Percentiles rank a stretch among this genome's conserved stretches.
Conservation (phyloP, 2,113 vertebrate species). For the sheep (Ovis aries) region DNA sequence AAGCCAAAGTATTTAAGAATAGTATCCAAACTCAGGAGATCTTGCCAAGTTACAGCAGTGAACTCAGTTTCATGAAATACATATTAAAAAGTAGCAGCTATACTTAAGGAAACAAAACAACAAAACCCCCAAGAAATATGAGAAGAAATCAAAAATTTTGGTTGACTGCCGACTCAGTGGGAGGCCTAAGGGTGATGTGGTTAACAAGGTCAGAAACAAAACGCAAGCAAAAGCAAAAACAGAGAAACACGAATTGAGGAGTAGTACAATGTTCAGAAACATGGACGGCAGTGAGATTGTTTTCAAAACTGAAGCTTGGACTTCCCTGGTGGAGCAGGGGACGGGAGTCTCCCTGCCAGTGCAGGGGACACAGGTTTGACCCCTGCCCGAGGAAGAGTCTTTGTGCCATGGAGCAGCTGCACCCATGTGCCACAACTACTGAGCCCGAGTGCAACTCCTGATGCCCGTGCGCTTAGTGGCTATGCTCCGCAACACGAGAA, state of each 20-base stretch:
- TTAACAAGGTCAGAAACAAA: not conserved
- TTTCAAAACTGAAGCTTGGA: not conserved
- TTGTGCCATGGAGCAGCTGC: not conserved
- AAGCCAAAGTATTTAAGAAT: not conserved
- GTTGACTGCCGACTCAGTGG: not conserved
- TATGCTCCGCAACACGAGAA: not conserved
- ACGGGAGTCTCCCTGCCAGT: not conserved
- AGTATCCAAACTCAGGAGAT: not conserved
- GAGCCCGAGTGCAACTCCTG: not conserved
- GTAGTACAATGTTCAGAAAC: not conserved
- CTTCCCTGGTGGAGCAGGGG: not conserved
- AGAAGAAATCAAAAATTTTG: constrained; percentile 12
- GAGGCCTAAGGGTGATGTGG: not conserved
- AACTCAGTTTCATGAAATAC: not conserved
- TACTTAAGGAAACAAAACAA: not conserved
- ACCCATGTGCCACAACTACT: not conserved
- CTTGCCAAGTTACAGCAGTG: not conserved
- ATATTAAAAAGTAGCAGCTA: not conserved
- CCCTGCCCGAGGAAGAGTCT: not conserved
- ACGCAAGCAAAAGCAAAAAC: not conserved
- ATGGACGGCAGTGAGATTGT: not conserved
- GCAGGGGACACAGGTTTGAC: not conserved
- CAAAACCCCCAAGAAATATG: not conserved
- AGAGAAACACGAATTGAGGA: not conserved
- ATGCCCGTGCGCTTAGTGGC: fast-evolving